Evolutionary conservation across 2,888 invertebrate species (phyloP).

Genomic region (Acronicta psi): DNA sequence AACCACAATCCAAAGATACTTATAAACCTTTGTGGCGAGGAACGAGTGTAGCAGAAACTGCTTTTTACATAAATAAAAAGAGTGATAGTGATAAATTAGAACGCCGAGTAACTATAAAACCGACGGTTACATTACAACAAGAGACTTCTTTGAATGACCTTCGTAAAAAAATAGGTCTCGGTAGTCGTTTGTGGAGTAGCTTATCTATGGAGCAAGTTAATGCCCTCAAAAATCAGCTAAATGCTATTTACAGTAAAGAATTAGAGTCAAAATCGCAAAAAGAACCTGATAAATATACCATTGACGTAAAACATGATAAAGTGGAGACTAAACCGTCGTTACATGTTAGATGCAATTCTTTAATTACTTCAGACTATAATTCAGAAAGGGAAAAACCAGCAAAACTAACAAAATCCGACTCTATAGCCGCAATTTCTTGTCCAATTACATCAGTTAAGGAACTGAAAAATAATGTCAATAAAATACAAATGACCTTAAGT

Average conservation of each 20-base stretch:
- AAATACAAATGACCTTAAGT: slow-evolving; percentile 86
- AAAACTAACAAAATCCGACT: slow-evolving; percentile 86
- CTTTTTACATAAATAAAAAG: slow-evolving; percentile 91
- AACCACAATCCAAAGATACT: slow-evolving; percentile 89
- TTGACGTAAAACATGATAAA: slow-evolving; percentile 88
- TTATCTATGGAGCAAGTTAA: slow-evolving; percentile 95
- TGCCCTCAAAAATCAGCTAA: slow-evolving; percentile 93
- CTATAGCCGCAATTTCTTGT: slow-evolving; percentile 87
- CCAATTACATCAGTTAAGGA: slow-evolving; percentile 82
- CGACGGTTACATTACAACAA: slow-evolving; percentile 70
- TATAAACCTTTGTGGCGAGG: slow-evolving; percentile 96
- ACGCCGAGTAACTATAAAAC: slow-evolving; percentile 65
- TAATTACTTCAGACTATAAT: slow-evolving; percentile 80
- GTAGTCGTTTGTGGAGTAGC: slow-evolving; percentile 94
- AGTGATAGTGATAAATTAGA: slow-evolving; percentile 82
- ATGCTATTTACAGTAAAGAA: slow-evolving; percentile 93
- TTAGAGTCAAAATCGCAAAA: slow-evolving; percentile 78
- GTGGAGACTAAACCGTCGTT: slow-evolving; percentile 76
- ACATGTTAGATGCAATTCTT: slow-evolving; percentile 90
- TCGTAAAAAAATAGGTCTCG: slow-evolving; percentile 89
- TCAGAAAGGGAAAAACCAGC: slow-evolving; percentile 74
- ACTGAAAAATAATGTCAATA: slow-evolving; percentile 83
- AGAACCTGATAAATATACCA: slow-evolving; percentile 87
- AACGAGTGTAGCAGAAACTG: slow-evolving; percentile 94
- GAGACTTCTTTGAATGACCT: slow-evolving; percentile 82